Percentiles rank a stretch among this genome's conserved stretches.
Conservation (phyloP, 2,888 invertebrate species). For the Callinectes sapidus region DNA sequence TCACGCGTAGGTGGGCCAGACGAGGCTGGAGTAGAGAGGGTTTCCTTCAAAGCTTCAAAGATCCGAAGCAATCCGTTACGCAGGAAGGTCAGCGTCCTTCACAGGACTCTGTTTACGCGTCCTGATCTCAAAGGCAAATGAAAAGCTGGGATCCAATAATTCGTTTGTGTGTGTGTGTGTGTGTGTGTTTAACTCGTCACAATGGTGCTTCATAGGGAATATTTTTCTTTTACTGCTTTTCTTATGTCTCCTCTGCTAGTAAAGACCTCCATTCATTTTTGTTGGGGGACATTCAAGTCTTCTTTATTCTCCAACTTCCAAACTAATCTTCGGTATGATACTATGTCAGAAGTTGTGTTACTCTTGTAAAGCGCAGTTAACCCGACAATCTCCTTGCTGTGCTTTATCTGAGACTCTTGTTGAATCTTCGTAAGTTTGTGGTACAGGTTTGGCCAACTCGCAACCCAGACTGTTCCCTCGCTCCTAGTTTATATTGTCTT, state of each 20-base stretch:
- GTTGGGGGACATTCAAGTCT: background rate
- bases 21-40: background rate
- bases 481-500: background rate
- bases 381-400: background rate
- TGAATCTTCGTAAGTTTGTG: background rate
- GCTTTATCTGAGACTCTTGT: background rate
- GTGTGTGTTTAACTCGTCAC: background rate
- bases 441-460: background rate
- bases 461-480: background rate
- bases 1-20: background rate
- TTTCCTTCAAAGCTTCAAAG: background rate
- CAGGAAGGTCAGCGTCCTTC: background rate
- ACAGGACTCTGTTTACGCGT: background rate
- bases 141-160: background rate
- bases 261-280: background rate
- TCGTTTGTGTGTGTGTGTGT: slow-evolving; percentile 27
- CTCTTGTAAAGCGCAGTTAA: background rate
- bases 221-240: background rate
- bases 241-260: background rate
- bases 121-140: background rate
- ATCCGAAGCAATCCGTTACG: background rate
- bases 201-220: background rate
- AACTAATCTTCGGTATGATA: background rate
- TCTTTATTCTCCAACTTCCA: background rate
- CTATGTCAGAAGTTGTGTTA: background rate